Base-by-base conservation (phyloP, 2,113 vertebrate species). In the Bos indicus region DNA sequence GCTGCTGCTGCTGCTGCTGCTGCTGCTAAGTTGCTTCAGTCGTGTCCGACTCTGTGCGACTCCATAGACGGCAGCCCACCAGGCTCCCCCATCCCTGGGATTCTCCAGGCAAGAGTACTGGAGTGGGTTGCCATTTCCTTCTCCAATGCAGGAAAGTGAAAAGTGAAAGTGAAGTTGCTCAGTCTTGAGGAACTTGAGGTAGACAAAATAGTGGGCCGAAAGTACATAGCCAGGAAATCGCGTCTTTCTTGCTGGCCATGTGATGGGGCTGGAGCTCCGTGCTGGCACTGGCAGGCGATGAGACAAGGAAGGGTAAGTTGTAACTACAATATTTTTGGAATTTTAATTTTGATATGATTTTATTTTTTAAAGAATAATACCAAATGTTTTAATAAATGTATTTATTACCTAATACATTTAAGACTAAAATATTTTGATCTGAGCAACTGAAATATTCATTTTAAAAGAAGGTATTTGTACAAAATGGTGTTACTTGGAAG, bases 381-480 rank as follows among this genome's bases (percentile, higher is more conserved):
- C 46, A 62, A 74, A 17, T 62, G 19, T 28, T 62, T 52, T 62
- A 62, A 81, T 52, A 60, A 11, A 74, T 40, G 36, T 25, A 26
- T 36, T 60, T 93, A n/a, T 80, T 57, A 62, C 11, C 19, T 94
- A 90, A 36, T 92, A 56, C 85, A 85, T 77, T 52, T 54, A 67
- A 97, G 51, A 88, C 7, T 95, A 52, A 71, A 33, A 48, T 51
- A 40, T 52, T 80, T 78, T 90, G 30, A 96, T 83, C 36, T 93
- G 62, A 5, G 16, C 54, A 64, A 25, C 51, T 90, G 57, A 86
- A 71, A 60, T 85, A 57, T 86, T 91, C 30, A 56, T 56, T 91
- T 96, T 92, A 77, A 82, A 92, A 87, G 26, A 91, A 97, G 15
- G 56, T 84, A 88, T 85, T 85, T 95, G 54, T 43, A 78, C 48